Conservation (phyloP, 1,140 invertebrate genomes). For the Drosophila rufa region DNA sequence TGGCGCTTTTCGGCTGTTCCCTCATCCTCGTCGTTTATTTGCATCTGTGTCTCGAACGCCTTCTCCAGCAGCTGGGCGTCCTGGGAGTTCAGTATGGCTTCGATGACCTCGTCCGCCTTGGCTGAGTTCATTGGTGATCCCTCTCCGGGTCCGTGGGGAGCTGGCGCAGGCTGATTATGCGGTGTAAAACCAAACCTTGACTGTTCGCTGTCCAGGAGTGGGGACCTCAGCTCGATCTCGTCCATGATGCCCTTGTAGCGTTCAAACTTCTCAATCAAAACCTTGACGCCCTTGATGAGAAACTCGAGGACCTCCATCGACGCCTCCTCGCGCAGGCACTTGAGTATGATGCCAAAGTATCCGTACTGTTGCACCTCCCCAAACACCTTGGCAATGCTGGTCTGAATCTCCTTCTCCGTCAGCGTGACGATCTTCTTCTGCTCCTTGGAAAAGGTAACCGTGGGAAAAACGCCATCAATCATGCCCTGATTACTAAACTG, state of each 20-base stretch:
- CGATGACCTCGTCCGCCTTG: slow-evolving; percentile 84
- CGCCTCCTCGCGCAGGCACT: slow-evolving; percentile 89
- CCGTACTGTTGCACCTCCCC: slow-evolving; percentile 88
- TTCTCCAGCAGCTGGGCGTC: slow-evolving; percentile 87
- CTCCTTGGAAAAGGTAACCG: slow-evolving; percentile 91
- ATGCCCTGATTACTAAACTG: slow-evolving; percentile 90
- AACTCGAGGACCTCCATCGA: slow-evolving; percentile 89
- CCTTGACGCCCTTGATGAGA: slow-evolving; percentile 86
- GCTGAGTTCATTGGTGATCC: slow-evolving; percentile 28
- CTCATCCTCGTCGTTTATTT: slow-evolving; percentile 47
- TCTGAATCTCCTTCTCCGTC: slow-evolving; percentile 89
- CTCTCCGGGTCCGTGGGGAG: background rate
- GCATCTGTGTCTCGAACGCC: slow-evolving; percentile 86
- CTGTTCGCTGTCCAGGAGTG: slow-evolving; percentile 11
- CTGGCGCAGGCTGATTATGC: slow-evolving; percentile 3
- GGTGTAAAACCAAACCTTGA: slow-evolving; percentile 5
- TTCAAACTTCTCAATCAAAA: slow-evolving; percentile 86
- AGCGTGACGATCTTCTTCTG: slow-evolving; percentile 91
- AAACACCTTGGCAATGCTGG: slow-evolving; percentile 88
- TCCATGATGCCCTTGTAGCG: slow-evolving; percentile 71
- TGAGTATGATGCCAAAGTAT: slow-evolving; percentile 89
- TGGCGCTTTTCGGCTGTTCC: slow-evolving; percentile 49
- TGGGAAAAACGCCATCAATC: slow-evolving; percentile 91
- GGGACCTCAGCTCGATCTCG: slow-evolving; percentile 50
- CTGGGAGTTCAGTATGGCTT: slow-evolving; percentile 86